A percentile compares a stretch with the other conserved stretches of the same genome.
Conservation (phyloP, 1,140 invertebrate species). For the Caerostris extrusa region DNA sequence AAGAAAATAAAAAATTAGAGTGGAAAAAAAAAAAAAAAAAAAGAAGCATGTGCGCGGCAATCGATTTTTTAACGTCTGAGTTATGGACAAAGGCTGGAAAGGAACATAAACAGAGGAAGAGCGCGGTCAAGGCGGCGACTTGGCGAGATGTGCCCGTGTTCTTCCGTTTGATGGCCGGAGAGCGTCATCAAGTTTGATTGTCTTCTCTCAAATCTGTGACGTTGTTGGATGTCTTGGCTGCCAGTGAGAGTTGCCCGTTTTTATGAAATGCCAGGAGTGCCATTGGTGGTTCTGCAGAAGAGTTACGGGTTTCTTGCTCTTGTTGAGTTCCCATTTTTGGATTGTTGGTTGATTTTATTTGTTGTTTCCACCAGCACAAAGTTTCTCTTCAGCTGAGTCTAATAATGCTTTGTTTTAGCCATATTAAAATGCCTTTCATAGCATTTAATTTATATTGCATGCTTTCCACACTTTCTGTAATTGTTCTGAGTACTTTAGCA, state of each 20-base stretch:
- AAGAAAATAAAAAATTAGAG: not conserved
- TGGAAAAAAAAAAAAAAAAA: not conserved
- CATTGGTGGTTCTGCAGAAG: not conserved
- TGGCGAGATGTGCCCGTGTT: not conserved
- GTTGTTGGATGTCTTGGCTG: not conserved
- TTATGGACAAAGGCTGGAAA: slow-evolving; percentile 6
- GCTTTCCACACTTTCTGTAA: too few species aligned
- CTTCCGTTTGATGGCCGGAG: not conserved
- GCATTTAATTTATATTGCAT: too few species aligned
- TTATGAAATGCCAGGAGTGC: not conserved
- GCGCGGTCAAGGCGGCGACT: not conserved
- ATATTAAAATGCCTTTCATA: too few species aligned
- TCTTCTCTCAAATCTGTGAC: slow-evolving; percentile 10
- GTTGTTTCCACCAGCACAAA: too few species aligned
- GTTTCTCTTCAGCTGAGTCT: too few species aligned
- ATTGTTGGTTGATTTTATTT: too few species aligned
- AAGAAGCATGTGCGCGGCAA: not conserved
- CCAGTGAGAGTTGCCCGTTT: not conserved
- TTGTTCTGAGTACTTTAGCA: too few species aligned
- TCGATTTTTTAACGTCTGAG: slow-evolving; percentile 42
- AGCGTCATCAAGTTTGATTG: slow-evolving; percentile 3
- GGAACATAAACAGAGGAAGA: not conserved
- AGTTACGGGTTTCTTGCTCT: not conserved
- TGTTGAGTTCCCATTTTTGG: not conserved
- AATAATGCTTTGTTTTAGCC: too few species aligned